Percentiles rank a stretch among this genome's conserved stretches.
Conservation (phyloP, 2,888 invertebrate species). For the Branchipolynoe longqiensis region DNA sequence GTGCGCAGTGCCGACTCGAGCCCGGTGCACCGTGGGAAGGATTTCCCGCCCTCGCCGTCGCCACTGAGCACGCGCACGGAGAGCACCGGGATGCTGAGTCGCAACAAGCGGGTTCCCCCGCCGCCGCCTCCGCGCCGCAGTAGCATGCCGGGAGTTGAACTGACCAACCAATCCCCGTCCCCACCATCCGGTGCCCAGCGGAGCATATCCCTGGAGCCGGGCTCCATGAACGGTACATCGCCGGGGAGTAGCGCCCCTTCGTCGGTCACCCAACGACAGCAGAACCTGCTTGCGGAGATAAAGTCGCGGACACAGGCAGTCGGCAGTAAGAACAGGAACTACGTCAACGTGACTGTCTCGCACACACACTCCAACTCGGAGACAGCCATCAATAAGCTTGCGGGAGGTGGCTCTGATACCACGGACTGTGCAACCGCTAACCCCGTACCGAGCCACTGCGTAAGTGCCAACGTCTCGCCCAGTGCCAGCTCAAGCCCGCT, state of each 20-base stretch:
- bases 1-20: constrained; percentile 61
- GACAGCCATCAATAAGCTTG: constrained; percentile 40
- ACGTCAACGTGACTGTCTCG: constrained; percentile 17
- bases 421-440: not conserved
- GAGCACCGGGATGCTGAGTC: constrained; percentile 54
- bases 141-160: constrained; percentile 58
- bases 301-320: constrained; percentile 18
- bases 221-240: not conserved
- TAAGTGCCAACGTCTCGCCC: not conserved
- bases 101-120: constrained; percentile 58
- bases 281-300: constrained; percentile 26
- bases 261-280: not conserved
- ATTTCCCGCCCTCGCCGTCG: constrained; percentile 53
- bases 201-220: constrained; percentile 17
- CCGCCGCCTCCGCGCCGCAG: constrained; percentile 62
- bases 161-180: constrained; percentile 31
- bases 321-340: not conserved
- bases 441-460: not conserved
- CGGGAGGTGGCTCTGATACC: not conserved
- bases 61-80: constrained; percentile 27
- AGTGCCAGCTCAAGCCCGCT: not conserved
- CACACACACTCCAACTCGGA: constrained; percentile 48
- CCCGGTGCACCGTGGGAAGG: constrained; percentile 59
- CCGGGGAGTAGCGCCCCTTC: constrained; percentile 23
- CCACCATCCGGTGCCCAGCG: constrained; percentile 7